phyloP scores from a whole-genome alignment of 1,140 invertebrate genomes.

The Episyrphus balteatus region DNA sequence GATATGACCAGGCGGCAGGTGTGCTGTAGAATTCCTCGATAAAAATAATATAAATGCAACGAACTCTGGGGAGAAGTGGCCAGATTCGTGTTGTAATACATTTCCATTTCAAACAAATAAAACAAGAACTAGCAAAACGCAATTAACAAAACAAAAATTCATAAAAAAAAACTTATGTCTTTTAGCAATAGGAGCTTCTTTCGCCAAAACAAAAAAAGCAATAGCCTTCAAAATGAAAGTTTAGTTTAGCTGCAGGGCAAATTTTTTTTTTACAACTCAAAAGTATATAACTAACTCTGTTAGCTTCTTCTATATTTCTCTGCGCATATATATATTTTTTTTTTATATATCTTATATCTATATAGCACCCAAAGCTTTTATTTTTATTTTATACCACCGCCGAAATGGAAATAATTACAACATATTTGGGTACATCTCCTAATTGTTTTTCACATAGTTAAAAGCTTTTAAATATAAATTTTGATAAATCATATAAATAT shows the following conservation, averaged over 20 bases:
- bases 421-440: constrained; percentile 35
- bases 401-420: constrained; percentile 38
- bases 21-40: constrained; percentile 42
- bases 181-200: too few species aligned
- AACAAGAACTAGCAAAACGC: not conserved
- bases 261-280: too few species aligned
- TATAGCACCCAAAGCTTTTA: not conserved
- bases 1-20: constrained; percentile 51
- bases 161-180: too few species aligned
- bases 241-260: too few species aligned
- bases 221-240: too few species aligned
- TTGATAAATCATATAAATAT: too few species aligned
- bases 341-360: constrained; percentile 11
- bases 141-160: too few species aligned
- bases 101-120: constrained; percentile 24
- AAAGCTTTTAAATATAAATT: too few species aligned
- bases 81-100: constrained; percentile 36
- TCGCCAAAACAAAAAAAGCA: too few species aligned
- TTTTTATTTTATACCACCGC: not conserved
- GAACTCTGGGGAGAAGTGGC: constrained; percentile 37
- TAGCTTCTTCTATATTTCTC: constrained; percentile 23
- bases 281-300: constrained; percentile 4
- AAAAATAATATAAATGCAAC: constrained; percentile 27
- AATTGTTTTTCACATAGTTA: constrained; percentile 24
- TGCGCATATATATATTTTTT: constrained; percentile 13